Evolutionary conservation across 1,140 invertebrate species (phyloP), one percentile per base, ranked within the genome.

Genomic region (Rhysida immarginata): DNA sequence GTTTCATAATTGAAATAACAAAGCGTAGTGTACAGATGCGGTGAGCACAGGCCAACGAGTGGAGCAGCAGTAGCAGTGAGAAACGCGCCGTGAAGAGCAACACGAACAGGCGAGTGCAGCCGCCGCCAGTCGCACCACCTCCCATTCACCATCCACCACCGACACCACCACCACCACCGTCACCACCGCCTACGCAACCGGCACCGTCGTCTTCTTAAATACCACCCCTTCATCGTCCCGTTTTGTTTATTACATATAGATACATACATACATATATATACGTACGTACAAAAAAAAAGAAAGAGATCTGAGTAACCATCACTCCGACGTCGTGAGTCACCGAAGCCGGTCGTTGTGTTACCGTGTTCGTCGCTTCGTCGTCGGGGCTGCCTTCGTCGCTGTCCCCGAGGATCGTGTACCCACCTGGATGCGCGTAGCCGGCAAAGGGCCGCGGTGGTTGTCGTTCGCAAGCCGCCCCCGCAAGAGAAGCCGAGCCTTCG

Each of bases 1-100:
- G 49, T 51, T 51, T 51, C 49, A 51, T 51, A 51, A 51, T 51
- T 51, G 24, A 26, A 51, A 51, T 51, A 25, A 27, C 49, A 26
- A 25, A 27, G 23, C 13, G 49, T 5, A 20, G 23, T 25, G 26
- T 11, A 25, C 49, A 51, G 49, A 25, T 51, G 49, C 24, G 49
- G 49, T 26, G 24, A 11, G 3, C 49, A 51, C 49, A 27, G 49
- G 5, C 5, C 16, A 20, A 5, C 44, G 44, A 8, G 20, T 20
- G 20, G 29, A 16, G 29, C 16, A 5, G 29, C 16, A 16, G 29
- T 16, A 16, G 29, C 16, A 35, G 29, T 35, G 29, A 8, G 16
- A 16, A 46, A 20, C 44, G 3, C 44, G 44, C 44, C 8, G 16
- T 8, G 20, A 20, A 46, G 21, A 20, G 20, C 5, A 46, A 23